phyloP scores from a whole-genome alignment of 2,888 invertebrate species.

The Liopterus haemorrhoidalis region DNA sequence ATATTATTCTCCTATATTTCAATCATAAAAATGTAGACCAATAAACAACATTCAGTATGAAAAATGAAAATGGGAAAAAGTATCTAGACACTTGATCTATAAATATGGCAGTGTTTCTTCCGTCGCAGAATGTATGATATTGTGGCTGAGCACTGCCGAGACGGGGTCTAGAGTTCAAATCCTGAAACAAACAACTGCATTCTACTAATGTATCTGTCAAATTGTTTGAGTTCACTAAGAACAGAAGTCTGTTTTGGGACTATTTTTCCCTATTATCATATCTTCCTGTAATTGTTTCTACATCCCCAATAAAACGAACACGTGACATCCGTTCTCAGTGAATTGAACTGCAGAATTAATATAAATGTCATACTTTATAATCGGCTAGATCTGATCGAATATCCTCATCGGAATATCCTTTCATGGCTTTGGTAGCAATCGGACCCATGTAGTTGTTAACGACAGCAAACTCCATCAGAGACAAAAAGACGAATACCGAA shows the following conservation, averaged over 20 bases:
- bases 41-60: slow-evolving; percentile 83
- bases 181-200: slow-evolving; percentile 39
- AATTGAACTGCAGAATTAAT: slow-evolving; percentile 7
- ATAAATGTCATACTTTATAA: slow-evolving; percentile 56
- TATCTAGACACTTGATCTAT: slow-evolving; percentile 84
- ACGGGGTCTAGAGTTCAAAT: slow-evolving; percentile 54
- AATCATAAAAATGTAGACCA: slow-evolving; percentile 73
- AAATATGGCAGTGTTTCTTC: slow-evolving; percentile 69
- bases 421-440: slow-evolving; percentile 82
- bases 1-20: slow-evolving; percentile 1
- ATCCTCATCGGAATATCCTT: slow-evolving; percentile 83
- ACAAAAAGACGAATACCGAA: slow-evolving; percentile 85
- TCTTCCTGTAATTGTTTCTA: background rate
- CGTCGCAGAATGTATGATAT: slow-evolving; percentile 79
- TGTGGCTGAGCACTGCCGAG: slow-evolving; percentile 61
- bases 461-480: slow-evolving; percentile 83
- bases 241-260: no score
- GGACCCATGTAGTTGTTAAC: slow-evolving; percentile 85
- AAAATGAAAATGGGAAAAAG: slow-evolving; percentile 85
- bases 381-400: slow-evolving; percentile 66
- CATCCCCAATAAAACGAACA: slow-evolving; percentile 1
- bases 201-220: no score
- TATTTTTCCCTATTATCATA: slow-evolving; percentile 3
- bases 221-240: no score
- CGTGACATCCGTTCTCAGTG: background rate